Evolutionary conservation across 2,113 vertebrate genomes (phyloP).

Genomic region (Geothlypis trichas): DNA sequence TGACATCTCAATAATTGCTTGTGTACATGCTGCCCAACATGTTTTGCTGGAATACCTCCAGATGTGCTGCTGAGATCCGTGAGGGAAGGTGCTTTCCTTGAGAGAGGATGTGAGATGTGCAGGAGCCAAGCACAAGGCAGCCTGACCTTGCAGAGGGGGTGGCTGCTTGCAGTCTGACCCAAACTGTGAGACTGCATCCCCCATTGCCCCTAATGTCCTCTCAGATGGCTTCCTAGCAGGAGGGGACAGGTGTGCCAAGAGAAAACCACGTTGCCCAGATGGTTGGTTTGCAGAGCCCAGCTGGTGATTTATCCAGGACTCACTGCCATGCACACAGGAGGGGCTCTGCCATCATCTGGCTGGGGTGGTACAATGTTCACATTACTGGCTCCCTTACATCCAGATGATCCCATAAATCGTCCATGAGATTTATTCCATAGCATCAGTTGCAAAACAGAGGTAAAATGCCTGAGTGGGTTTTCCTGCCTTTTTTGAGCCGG

Average conservation of each 20-base stretch:
- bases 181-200: constrained; percentile 1
- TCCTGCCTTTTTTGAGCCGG: not conserved
- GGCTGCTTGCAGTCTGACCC: constrained; percentile 56
- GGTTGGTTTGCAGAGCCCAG: constrained; percentile 60
- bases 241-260: constrained; percentile 61
- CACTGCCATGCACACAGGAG: constrained; percentile 1
- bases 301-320: constrained; percentile 66
- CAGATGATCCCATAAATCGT: constrained; percentile 73
- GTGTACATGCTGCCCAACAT: not conserved
- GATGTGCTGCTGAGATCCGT: constrained; percentile 12
- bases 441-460: constrained; percentile 17
- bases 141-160: constrained; percentile 57
- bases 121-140: constrained; percentile 22
- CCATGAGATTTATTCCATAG: constrained; percentile 30
- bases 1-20: constrained; percentile 1
- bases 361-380: not conserved
- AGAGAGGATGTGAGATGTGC: not conserved
- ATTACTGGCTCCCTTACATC: constrained; percentile 25
- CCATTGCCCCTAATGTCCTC: constrained; percentile 41
- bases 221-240: constrained; percentile 69
- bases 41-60: constrained; percentile 34
- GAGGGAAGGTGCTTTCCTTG: constrained; percentile 21
- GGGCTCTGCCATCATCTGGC: constrained; percentile 9
- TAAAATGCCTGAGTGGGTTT: constrained; percentile 29
- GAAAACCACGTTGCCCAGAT: constrained; percentile 59